phyloP scores from a whole-genome alignment of 1,140 invertebrate species.

The Lethrus apterus region DNA sequence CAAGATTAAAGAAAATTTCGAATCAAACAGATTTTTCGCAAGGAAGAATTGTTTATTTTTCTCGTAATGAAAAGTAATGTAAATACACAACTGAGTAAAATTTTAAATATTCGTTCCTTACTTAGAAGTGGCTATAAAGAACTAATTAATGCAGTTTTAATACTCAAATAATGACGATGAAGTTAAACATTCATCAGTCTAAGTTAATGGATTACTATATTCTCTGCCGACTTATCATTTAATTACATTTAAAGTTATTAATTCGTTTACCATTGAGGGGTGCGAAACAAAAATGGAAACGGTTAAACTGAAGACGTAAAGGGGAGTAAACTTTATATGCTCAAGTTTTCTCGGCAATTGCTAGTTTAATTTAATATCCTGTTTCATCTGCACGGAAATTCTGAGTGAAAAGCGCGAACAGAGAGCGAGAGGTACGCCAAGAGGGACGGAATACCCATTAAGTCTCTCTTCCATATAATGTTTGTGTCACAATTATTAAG shows the following conservation, averaged over 20 bases:
- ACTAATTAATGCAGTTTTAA: constrained; percentile 34
- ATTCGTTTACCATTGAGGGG: constrained; percentile 18
- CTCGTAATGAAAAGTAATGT: no score
- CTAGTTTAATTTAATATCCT: constrained; percentile 30
- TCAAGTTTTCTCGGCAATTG: constrained; percentile 26
- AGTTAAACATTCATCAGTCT: constrained; percentile 25
- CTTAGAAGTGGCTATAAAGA: no score
- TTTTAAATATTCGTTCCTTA: no score
- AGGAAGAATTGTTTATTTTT: no score
- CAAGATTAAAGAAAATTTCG: no score
- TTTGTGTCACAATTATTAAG: constrained; percentile 36
- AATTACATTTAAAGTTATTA: constrained; percentile 24
- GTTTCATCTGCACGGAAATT: constrained; percentile 14
- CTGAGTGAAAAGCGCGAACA: constrained; percentile 9
- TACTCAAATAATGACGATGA: constrained; percentile 33
- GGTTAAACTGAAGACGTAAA: constrained; percentile 11
- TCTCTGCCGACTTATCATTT: constrained; percentile 16
- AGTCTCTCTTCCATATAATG: constrained; percentile 23
- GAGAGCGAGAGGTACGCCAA: constrained; percentile 4
- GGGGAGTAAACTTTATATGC: constrained; percentile 23
- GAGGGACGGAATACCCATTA: constrained; percentile 9
- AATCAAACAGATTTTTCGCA: no score
- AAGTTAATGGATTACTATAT: constrained; percentile 30
- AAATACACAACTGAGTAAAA: no score
- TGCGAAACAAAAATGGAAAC: constrained; percentile 20